Base-by-base conservation (phyloP, 2,113 vertebrate genomes). In the Sander lucioperca region DNA sequence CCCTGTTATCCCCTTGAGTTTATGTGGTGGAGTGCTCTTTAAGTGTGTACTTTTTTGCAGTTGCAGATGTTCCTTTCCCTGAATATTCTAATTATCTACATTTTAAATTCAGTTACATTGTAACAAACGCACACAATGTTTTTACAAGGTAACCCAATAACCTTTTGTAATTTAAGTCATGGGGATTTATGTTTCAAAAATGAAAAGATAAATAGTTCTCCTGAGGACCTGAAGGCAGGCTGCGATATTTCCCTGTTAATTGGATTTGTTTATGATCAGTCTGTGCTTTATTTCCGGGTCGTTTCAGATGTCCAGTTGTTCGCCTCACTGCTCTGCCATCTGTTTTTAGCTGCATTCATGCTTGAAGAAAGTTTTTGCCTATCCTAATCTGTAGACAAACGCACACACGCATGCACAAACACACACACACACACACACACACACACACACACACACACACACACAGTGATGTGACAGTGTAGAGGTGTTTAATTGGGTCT, bases 221-320 rank as follows among this genome's bases (percentile, higher is more conserved):
- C 10, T 65, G 18, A 11, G 36, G 43, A 68, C 54, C 23, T 50
- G 16, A 70, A 61, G 43, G 74, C 50, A 73, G 54, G 19, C 36
- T 58, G 21, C 27, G 47, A 19, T 21, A 16, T 50, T 30, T 45
- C 50, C 25, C 11, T 62, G 11, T 57, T 76, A 67, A 73, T 56
- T 82, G 53, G 75, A 74, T 73, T 59, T 79, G 74, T 66, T 74
- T 72, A 62, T 77, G 48, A 83, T 87, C 61, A 66, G 74, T 82
- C 82, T 84, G 79, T 51, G 9, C 15, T 74, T 79, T 68, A 54
- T 86, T 84, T 79, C 50, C 30, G 0, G 81, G 85, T 84, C 36
- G 50, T 80, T 87, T 80, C 51, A 83, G 66, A 75, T 54, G 64
- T 86, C 45, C 86, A 84, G 72, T 85, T 70, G 75, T 87, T 73